Evolutionary conservation across 2,113 vertebrate genomes (phyloP), one percentile per base, ranked within the genome.

Genomic region (Poecilia latipinna): DNA sequence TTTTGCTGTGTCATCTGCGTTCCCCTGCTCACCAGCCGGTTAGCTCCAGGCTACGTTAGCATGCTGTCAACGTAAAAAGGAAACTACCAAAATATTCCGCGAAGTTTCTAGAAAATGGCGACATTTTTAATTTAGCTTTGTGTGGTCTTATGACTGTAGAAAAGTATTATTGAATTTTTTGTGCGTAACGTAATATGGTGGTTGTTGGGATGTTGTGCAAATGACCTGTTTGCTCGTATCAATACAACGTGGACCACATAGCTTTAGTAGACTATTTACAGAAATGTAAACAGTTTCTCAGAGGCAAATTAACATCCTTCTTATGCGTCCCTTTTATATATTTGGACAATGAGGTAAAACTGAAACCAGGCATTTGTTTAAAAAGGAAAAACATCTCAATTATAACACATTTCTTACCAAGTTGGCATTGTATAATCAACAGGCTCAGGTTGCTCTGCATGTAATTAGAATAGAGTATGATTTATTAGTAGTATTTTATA

Each of bases 1-100:
- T 94, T 95, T 94, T 95, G 95, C 95, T 94, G 95, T 95, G 95
- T 95, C 95, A 95, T 95, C 92, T 89, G 88, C 88, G 91, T 79
- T 90, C 29, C 62, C 70, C 84, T 70, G 65, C 79, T 82, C 57
- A 61, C 70, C 69, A 77, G 79, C 82, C 80, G 73, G 75, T 75
- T 88, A 89, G 87, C 90, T 37, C 0, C 7, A 57, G 0, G 87
- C 77, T 91, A 28, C 71, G 4, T 72, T 91, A 88, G 87, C 90
- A 73, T 83, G 87, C 78, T 86, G 88, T 78, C 71, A 68, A 68
- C 61, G 57, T 51, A 82, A 80, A 82, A 90, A 54, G 17, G 70
- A 86, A 89, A 85, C 85, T 61, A 48, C 51, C 8, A 44, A 78
- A 65, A 65, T 6, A 0, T 1, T 11, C 26, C 22, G 8, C 8